Percentiles rank a stretch among this genome's conserved stretches.
phyloP scores from a whole-genome alignment of 1,140 invertebrate species.

The Nymphalis io region DNA sequence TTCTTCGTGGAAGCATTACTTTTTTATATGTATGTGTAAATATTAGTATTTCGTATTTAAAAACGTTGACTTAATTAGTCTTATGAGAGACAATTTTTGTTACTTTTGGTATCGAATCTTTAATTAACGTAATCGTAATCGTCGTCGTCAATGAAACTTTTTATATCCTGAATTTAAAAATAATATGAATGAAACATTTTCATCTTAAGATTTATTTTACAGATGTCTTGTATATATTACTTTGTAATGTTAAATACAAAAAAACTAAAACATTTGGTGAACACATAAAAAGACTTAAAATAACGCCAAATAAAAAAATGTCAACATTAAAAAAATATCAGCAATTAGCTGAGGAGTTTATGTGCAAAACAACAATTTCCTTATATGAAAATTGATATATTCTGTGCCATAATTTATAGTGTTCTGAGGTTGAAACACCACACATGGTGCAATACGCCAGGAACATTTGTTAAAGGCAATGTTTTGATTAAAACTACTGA shows the following conservation, averaged over 20 bases:
- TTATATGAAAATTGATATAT: conserved; percentile 1
- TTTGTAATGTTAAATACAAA: background rate
- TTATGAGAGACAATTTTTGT: too few species aligned
- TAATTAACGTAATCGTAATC: background rate
- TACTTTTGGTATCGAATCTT: background rate
- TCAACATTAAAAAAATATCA: background rate
- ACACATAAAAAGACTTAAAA: background rate
- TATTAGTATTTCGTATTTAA: too few species aligned
- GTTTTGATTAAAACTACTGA: conserved; percentile 56
- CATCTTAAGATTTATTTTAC: background rate
- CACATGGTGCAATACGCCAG: conserved; percentile 62
- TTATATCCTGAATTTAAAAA: background rate
- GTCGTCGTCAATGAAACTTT: background rate
- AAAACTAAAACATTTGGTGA: background rate
- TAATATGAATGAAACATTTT: conserved; percentile 6
- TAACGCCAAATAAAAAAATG: background rate
- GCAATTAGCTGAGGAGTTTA: background rate
- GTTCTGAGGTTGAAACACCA: background rate
- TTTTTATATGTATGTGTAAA: too few species aligned
- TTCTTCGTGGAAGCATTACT: too few species aligned
- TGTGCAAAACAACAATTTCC: background rate
- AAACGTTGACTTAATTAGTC: too few species aligned
- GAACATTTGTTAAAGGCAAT: conserved; percentile 61
- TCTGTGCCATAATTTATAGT: background rate
- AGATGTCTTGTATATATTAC: too few species aligned